Conservation (phyloP, 2,888 invertebrate species). For the Caenorhabditis sp. region DNA sequence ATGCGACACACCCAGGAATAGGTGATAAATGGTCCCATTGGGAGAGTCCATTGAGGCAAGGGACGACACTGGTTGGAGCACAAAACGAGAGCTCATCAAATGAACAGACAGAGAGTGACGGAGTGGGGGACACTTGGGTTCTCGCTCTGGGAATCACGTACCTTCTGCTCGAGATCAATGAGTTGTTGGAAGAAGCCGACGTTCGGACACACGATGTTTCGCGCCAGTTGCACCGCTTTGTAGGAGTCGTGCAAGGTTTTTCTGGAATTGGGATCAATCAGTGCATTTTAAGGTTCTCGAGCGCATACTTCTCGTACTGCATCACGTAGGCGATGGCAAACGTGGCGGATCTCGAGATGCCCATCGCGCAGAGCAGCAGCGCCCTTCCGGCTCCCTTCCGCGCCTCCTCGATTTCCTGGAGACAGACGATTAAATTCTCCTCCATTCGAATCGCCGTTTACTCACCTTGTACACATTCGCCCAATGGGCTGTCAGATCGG, state of each 20-base stretch:
- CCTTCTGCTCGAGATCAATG: constrained; percentile 71
- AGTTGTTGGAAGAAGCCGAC: constrained; percentile 74
- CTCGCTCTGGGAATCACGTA: constrained; percentile 15
- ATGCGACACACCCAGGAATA: constrained; percentile 39
- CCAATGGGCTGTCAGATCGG: constrained; percentile 68
- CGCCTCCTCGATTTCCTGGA: constrained; percentile 70
- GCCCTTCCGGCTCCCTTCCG: constrained; percentile 65
- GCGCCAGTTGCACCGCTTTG: constrained; percentile 68
- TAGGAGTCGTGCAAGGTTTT: constrained; percentile 70
- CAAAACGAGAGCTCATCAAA: constrained; percentile 23
- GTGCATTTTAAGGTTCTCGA: neutral
- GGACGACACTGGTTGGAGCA: constrained; percentile 12
- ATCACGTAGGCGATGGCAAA: constrained; percentile 73
- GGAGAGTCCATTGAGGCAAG: constrained; percentile 13
- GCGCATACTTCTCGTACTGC: constrained; percentile 64
- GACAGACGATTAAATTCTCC: constrained; percentile 4
- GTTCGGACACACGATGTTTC: constrained; percentile 73
- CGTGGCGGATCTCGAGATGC: constrained; percentile 71
- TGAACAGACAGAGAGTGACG: constrained; percentile 5
- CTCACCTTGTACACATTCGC: constrained; percentile 67
- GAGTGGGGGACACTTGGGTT: neutral
- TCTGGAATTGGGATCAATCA: constrained; percentile 46
- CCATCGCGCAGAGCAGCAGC: constrained; percentile 73
- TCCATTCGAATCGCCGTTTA: neutral
- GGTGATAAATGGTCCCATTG: constrained; percentile 58